Evolutionary conservation across 2,888 invertebrate genomes (phyloP).

Genomic region (Leptinotarsa tumamoca): DNA sequence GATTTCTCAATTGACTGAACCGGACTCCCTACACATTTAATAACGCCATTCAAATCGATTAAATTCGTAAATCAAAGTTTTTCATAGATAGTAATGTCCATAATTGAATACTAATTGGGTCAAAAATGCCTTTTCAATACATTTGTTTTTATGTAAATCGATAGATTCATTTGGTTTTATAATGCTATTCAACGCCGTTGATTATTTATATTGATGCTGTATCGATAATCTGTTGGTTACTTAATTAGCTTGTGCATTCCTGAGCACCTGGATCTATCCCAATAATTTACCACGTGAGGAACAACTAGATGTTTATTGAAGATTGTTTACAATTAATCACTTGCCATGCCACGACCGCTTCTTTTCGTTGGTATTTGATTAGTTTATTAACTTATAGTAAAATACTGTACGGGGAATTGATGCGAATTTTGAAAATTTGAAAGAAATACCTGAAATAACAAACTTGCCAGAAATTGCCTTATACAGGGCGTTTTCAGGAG

Average conservation of each 20-base stretch:
- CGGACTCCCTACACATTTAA: conserved; percentile 47
- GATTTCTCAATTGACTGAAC: conserved; percentile 54
- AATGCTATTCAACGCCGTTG: conserved; percentile 22
- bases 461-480: too few species aligned
- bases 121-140: conserved; percentile 36
- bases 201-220: conserved; percentile 15
- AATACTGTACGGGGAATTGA: too few species aligned
- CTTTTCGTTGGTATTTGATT: too few species aligned
- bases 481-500: too few species aligned
- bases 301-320: neutral
- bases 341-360: neutral
- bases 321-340: neutral
- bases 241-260: conserved; percentile 1
- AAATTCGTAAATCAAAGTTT: conserved; percentile 46
- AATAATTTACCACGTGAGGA: conserved; percentile 6
- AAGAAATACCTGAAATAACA: too few species aligned
- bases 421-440: too few species aligned
- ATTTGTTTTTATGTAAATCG: conserved; percentile 24
- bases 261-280: conserved; percentile 21
- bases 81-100: conserved; percentile 25
- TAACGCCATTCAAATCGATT: conserved; percentile 46
- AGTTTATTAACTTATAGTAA: too few species aligned
- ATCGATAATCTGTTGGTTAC: conserved; percentile 23
- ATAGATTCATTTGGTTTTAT: conserved; percentile 37
- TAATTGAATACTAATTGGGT: conserved; percentile 47